Evolutionary conservation across 1,140 invertebrate species (phyloP).

Genomic region (Dolichoris vasculosae): DNA sequence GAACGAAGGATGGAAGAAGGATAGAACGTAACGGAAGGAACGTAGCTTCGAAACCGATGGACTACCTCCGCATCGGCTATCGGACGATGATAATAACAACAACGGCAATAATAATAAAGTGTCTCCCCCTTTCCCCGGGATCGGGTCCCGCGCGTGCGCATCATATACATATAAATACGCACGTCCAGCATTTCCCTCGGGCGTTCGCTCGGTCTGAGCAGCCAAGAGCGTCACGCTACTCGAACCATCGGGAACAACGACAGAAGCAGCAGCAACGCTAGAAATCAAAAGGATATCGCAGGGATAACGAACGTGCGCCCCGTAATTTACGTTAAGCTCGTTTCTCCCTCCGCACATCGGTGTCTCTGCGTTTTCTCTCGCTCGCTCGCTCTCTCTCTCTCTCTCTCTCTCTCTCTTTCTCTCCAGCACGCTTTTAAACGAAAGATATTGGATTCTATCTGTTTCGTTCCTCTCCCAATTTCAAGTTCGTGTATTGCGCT

Average conservation of each 20-base stretch:
- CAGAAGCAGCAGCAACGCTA: not conserved
- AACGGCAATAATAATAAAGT: not conserved
- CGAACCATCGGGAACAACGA: not conserved
- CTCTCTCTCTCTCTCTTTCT: constrained; percentile 6
- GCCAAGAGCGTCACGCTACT: not conserved
- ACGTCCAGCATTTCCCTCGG: constrained; percentile 12
- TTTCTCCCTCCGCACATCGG: not conserved
- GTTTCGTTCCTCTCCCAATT: not conserved
- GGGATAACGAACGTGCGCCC: not conserved
- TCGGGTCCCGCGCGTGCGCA: not conserved
- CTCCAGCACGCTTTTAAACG: constrained; percentile 3
- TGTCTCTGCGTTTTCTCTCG: not conserved
- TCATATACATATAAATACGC: not conserved
- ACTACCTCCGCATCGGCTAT: not conserved
- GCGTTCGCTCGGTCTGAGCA: not conserved
- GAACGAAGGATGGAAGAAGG: not conserved
- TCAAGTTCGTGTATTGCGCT: not conserved
- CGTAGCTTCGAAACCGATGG: not conserved
- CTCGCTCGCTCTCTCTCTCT: not conserved
- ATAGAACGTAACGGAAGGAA: not conserved
- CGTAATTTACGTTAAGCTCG: constrained; percentile 41
- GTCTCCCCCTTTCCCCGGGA: not conserved
- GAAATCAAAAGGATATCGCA: constrained; percentile 55
- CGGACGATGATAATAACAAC: not conserved
- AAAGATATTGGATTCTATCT: constrained; percentile 35